Evolutionary conservation across 2,888 invertebrate genomes (phyloP).

Genomic region (Amaurobius ferox): DNA sequence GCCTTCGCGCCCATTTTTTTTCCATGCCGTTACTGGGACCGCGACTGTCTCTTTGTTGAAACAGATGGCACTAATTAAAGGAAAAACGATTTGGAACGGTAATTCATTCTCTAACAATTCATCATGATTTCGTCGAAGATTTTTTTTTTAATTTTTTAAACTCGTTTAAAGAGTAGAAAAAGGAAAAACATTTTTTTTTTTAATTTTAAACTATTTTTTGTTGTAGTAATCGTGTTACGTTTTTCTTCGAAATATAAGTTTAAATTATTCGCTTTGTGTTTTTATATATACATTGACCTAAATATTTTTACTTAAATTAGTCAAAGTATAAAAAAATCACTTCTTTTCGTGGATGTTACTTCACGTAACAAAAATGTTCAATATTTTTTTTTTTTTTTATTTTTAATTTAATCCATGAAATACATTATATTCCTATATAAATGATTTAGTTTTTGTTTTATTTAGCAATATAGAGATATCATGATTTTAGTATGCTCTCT

Average conservation of each 20-base stretch:
- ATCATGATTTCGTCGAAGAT: constrained; percentile 39
- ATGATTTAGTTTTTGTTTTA: too few relatives aligned
- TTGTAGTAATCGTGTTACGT: neutral
- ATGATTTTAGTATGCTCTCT: too few relatives aligned
- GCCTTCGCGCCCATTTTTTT: neutral
- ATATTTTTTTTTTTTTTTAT: too few relatives aligned
- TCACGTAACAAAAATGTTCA: too few relatives aligned
- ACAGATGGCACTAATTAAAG: constrained; percentile 71
- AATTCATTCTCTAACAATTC: constrained; percentile 65
- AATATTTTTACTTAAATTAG: too few relatives aligned
- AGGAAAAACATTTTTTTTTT: neutral
- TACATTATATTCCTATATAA: too few relatives aligned
- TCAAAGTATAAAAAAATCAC: too few relatives aligned
- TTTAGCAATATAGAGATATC: too few relatives aligned
- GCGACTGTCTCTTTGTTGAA: constrained; percentile 69
- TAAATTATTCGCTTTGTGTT: neutral
- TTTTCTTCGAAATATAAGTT: neutral
- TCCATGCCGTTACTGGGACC: neutral
- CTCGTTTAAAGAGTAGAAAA: too few relatives aligned
- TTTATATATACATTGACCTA: too few relatives aligned
- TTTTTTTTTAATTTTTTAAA: neutral
- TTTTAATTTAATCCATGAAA: too few relatives aligned
- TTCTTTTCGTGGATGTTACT: too few relatives aligned
- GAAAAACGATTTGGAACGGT: constrained; percentile 69
- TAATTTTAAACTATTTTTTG: neutral